These are phyloP conservation scores for Phataginus tricuspis DNA, from an alignment of 2,797 vertebrate species.

Conservation along the genomic window DNA sequence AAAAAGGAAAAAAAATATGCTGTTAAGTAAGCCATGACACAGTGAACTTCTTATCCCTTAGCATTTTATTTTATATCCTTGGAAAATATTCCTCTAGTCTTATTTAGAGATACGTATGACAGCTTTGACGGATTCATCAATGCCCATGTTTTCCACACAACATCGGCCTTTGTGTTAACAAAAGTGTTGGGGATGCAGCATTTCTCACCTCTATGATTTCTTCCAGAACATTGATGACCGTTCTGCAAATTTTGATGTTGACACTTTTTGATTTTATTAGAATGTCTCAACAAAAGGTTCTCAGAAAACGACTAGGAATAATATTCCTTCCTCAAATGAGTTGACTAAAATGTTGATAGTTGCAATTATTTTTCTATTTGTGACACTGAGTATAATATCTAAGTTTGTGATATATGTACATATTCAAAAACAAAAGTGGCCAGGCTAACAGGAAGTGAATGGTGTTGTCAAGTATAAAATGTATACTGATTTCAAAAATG, in stretches of 20 bases:
- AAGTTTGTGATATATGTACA: background rate
- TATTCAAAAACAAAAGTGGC: background rate
- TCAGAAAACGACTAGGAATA: background rate
- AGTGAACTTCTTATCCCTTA: background rate
- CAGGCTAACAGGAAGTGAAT: background rate
- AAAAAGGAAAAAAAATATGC: background rate
- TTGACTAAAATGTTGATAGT: background rate
- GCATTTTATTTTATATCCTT: background rate
- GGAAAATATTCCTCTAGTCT: background rate
- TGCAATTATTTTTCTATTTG: background rate
- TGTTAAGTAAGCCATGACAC: background rate
- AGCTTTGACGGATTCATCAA: background rate
- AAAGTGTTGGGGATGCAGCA: background rate
- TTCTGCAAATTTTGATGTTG: background rate
- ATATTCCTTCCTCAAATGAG: background rate
- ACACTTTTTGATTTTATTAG: background rate
- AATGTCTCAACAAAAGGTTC: background rate
- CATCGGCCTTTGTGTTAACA: background rate
- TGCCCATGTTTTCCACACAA: background rate
- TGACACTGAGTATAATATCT: background rate
- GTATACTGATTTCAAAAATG: background rate
- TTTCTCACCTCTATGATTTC: background rate
- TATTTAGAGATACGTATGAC: background rate
- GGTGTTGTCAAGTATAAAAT: background rate
- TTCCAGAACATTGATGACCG: background rate